phyloP scores from a whole-genome alignment of 2,113 vertebrate species.

The Myotis davidii region DNA sequence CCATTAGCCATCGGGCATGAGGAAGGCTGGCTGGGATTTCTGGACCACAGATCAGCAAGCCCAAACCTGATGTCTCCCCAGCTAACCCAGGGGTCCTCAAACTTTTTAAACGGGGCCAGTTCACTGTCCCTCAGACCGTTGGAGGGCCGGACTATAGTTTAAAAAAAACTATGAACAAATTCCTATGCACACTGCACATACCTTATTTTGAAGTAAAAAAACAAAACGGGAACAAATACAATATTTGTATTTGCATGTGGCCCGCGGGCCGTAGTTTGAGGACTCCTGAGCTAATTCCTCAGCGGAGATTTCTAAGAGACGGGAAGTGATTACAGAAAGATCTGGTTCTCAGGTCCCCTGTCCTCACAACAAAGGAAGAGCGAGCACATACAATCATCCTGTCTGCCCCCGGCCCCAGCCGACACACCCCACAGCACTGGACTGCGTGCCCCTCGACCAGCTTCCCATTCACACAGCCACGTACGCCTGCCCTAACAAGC shows the following conservation, averaged over 20 bases:
- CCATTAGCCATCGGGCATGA: background rate
- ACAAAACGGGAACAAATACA: too few relatives aligned
- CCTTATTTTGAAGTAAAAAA: too few relatives aligned
- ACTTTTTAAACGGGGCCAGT: too few relatives aligned
- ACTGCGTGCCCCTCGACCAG: background rate
- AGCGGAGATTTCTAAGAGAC: background rate
- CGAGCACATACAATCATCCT: rapidly evolving
- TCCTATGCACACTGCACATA: too few relatives aligned
- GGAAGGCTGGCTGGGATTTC: background rate
- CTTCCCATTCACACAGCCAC: background rate
- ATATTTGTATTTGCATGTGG: too few relatives aligned
- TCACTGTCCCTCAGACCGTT: too few relatives aligned
- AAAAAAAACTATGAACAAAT: too few relatives aligned
- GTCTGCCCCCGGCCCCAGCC: rapidly evolving
- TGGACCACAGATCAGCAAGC: background rate
- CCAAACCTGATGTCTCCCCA: background rate
- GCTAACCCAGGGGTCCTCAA: background rate
- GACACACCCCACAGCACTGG: background rate
- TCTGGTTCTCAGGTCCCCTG: background rate
- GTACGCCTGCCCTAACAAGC: background rate
- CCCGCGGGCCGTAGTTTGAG: too few relatives aligned
- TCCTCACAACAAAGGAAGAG: background rate
- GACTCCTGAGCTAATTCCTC: background rate
- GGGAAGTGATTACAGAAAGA: background rate
- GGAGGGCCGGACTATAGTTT: too few relatives aligned